Evolutionary conservation across 2,888 invertebrate species (phyloP).

Genomic region (Brachyptera risi): DNA sequence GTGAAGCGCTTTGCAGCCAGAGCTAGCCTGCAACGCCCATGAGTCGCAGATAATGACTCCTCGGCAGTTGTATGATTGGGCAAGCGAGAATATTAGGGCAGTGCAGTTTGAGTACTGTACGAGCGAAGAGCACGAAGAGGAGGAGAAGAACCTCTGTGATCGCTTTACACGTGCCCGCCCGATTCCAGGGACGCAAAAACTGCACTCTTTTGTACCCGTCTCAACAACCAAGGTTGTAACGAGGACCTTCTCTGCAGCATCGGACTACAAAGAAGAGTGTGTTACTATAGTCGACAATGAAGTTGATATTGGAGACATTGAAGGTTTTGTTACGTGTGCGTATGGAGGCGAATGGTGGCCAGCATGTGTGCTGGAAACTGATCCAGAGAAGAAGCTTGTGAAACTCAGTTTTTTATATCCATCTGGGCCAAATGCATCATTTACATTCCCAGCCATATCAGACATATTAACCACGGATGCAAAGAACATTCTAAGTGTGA

Average conservation of each 20-base stretch:
- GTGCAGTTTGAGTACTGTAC: constrained; percentile 17
- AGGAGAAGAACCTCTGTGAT: not conserved
- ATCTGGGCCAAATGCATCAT: constrained; percentile 1
- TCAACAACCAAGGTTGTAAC: not conserved
- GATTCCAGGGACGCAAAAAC: constrained; percentile 18
- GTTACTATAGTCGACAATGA: not conserved
- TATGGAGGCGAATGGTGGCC: constrained; percentile 14
- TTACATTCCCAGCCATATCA: not conserved
- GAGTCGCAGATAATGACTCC: constrained; percentile 27
- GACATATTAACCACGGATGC: not conserved
- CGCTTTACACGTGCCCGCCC: not conserved
- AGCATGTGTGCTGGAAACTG: constrained; percentile 10
- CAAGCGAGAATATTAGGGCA: constrained; percentile 21
- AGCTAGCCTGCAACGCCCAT: constrained; percentile 27
- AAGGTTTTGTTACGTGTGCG: constrained; percentile 4
- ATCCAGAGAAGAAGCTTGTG: constrained; percentile 5
- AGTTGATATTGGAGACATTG: not conserved
- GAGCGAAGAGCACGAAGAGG: constrained; percentile 12
- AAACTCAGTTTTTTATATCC: constrained; percentile 17
- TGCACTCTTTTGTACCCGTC: constrained; percentile 5
- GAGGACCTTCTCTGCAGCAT: not conserved
- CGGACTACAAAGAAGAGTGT: not conserved
- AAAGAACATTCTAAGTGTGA: not conserved
- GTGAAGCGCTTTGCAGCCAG: constrained; percentile 26
- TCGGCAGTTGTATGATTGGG: constrained; percentile 25